Base-by-base conservation (phyloP, 2,113 vertebrate species). In the Elgaria multicarinata region DNA sequence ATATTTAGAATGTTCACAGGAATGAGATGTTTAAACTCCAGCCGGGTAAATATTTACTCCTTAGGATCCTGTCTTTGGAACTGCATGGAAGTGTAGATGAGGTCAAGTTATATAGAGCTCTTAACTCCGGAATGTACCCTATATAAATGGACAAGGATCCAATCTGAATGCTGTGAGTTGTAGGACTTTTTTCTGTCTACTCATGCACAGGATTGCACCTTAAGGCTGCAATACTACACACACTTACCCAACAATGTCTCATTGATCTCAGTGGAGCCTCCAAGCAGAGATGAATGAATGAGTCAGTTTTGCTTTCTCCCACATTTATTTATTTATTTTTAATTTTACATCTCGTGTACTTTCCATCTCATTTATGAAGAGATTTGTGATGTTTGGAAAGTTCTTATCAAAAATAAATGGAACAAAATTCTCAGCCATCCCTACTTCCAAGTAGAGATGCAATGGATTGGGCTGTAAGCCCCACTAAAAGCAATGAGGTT, bases 41-140 rank as follows among this genome's bases (percentile, higher is more conserved):
- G 7, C 64, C 64, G 82, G 67, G 83, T 89, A 94, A 93, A 94
- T 87, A 39, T 42, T 85, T 88, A 92, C 92, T 93, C 92, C 91
- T 94, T 91, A 85, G 90, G 80, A 50, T 3, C 3, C 50, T 42
- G 16, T 26, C 36, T 82, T 58, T 71, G 46, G 50, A 64, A 28
- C 69, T 2, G 24, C 42, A 67, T 78, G 42, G 42, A n/a, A n/a
- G 31, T 62, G 50, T 16, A 46, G 36, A 62, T n/a, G 79, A 44
- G 39, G 18, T 13, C 28, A 81, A 82, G 8, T 50, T 74, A 58
- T 72, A 26, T 46, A 62, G 33, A 46, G 50, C 12, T 55, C 28
- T 74, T 74, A 31, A 36, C 69, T 74, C 44, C 42, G 71, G 46
- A 66, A 80, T 33, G 8, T 8, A 64, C 13, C 22, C 36, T 31